Base-by-base conservation (phyloP, 2,797 vertebrate genomes). In the Microcaecilia unicolor region DNA sequence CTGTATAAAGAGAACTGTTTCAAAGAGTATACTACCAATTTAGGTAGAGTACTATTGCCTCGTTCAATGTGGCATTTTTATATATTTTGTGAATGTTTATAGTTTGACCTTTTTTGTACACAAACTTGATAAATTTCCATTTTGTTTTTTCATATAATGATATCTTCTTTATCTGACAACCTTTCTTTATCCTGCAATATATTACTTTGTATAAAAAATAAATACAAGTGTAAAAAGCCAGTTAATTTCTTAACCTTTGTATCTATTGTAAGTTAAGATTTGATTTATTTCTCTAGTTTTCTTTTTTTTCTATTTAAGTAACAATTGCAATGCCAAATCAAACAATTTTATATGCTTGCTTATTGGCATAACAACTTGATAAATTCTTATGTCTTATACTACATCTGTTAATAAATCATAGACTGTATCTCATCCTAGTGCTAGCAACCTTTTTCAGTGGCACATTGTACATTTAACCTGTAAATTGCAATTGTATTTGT, bases 1-100 rank as follows among this genome's bases (percentile, higher is more conserved):
- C 94, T 58, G 95, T 98, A 81, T 98, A 77, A 74, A 52, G 8
- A 4, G 47, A 39, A 10, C 55, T 61, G 42, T 48, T 50, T 48
- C 62, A 81, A 53, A 41, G 52, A 70, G 70, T 57, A 64, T 65
- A 79, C 86, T 93, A 93, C 88, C 93, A 76, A 67, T 85, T 88
- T 86, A 44, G 93, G 91, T 96, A 93, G 72, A 72, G 83, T 86
- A 81, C 83, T 61, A 83, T 92, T 89, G 95, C 95, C 95, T 97
- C 93, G 91, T 97, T 97, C 85, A 97, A 98, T 86, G 93, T 84
- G 93, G 95, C 95, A 35, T 89, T 97, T 97, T 92, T 94, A 93
- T 90, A 87, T 90, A 92, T 93, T 93, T 92, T 88, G 76, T 89
- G 88, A 93, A 85, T 84, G 80, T 95, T 94, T 90, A 76, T 81